Conservation (phyloP, 2,797 vertebrate species). For the Diplodus puntazzo region DNA sequence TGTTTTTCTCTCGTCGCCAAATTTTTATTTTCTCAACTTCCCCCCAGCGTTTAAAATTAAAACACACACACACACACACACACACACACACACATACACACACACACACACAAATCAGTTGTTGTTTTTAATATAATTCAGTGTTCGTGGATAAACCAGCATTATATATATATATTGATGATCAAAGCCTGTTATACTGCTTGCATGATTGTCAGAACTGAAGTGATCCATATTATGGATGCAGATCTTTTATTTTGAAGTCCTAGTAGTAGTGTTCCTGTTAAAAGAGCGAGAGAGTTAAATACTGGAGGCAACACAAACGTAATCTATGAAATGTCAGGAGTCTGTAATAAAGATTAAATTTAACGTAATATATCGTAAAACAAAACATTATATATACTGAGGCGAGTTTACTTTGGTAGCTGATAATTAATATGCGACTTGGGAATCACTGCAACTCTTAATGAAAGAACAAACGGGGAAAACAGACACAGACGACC, state of each 20-base stretch:
- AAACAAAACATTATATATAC: neutral
- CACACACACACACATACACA: neutral
- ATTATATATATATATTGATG: too few species aligned
- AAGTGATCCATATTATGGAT: too few species aligned
- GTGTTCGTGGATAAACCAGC: neutral
- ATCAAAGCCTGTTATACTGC: too few species aligned
- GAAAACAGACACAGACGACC: neutral
- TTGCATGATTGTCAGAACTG: too few species aligned
- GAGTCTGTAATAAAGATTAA: neutral
- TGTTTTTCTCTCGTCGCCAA: neutral
- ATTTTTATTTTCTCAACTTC: conserved; percentile 33
- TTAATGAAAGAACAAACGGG: neutral
- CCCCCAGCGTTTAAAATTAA: neutral
- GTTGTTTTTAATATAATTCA: neutral
- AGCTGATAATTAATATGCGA: too few species aligned
- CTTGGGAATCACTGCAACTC: neutral
- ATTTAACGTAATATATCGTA: neutral
- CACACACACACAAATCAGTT: neutral
- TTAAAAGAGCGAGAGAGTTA: too few species aligned
- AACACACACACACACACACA: neutral
- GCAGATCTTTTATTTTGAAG: too few species aligned
- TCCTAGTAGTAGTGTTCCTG: too few species aligned
- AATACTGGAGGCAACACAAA: too few species aligned
- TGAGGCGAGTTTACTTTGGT: too few species aligned
- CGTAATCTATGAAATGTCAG: too few species aligned